A percentile compares a stretch with the other conserved stretches of the same genome.
phyloP scores from a whole-genome alignment of 2,797 vertebrate species.

The Sebastes glaucus region DNA sequence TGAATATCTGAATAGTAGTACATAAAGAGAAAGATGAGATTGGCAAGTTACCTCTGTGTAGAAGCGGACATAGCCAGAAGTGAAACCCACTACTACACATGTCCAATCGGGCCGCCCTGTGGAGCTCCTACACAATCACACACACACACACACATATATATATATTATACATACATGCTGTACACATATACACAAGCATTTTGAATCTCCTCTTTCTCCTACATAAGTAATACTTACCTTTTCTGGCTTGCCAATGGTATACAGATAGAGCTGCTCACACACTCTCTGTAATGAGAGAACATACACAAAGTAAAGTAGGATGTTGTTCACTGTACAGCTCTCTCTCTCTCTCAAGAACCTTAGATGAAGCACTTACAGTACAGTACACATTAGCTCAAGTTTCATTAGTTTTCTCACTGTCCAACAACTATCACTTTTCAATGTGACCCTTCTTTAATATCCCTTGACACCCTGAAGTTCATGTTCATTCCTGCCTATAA shows the following conservation, averaged over 20 bases:
- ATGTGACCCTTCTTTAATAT: neutral
- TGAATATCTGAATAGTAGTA: neutral
- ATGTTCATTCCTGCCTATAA: neutral
- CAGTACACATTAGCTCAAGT: neutral
- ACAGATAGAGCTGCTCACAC: constrained; percentile 90
- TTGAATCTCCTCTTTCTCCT: neutral
- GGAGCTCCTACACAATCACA: constrained; percentile 87
- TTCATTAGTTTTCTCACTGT: neutral
- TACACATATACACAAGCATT: neutral
- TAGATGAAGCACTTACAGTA: neutral
- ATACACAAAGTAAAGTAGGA: neutral
- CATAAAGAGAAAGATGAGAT: neutral
- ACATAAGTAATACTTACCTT: constrained; percentile 82
- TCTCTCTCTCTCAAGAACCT: neutral
- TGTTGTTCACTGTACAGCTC: neutral
- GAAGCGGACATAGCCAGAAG: constrained; percentile 94
- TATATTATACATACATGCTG: constrained; percentile 8
- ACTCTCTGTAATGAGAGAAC: constrained; percentile 84
- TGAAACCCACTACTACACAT: constrained; percentile 96
- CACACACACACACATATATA: neutral
- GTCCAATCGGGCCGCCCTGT: constrained; percentile 98
- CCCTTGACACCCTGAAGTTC: neutral
- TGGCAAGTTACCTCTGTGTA: constrained; percentile 91
- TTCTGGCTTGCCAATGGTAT: constrained; percentile 97
- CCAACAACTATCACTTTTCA: neutral